A percentile compares a stretch with the other conserved stretches of the same genome.
phyloP scores from a whole-genome alignment of 1,140 invertebrate species.

The Pseudachorutes palmiensis region DNA sequence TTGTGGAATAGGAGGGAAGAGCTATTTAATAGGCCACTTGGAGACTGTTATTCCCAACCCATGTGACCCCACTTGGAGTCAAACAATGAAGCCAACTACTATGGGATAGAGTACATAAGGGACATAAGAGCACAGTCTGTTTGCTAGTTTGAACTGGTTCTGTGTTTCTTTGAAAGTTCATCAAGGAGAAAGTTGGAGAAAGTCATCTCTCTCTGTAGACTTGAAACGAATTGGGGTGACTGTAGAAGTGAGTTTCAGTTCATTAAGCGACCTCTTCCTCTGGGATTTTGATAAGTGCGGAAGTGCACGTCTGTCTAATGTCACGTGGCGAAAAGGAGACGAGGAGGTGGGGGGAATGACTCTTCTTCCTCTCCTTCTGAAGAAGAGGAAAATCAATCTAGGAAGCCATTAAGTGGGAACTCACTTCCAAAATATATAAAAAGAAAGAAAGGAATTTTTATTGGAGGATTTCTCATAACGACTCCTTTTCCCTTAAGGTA shows the following conservation, averaged over 20 bases:
- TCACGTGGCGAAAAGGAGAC: neutral
- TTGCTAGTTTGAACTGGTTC: too few relatives aligned
- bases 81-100: too few relatives aligned
- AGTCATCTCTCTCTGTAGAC: neutral
- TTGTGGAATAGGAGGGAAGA: too few relatives aligned
- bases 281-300: neutral
- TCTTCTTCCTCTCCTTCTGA: too few relatives aligned
- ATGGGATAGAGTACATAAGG: too few relatives aligned
- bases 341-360: slow-evolving; percentile 24
- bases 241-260: neutral
- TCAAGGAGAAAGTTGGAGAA: neutral
- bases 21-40: too few relatives aligned
- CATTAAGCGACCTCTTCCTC: slow-evolving; percentile 6
- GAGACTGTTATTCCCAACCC: too few relatives aligned
- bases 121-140: too few relatives aligned
- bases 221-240: neutral
- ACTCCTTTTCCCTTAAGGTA: slow-evolving; percentile 16
- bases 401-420: slow-evolving; percentile 35
- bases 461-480: slow-evolving; percentile 38
- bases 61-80: too few relatives aligned
- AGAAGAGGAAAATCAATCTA: slow-evolving; percentile 39
- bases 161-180: neutral
- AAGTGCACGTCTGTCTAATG: neutral
- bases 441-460: slow-evolving; percentile 33
- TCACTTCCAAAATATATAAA: slow-evolving; percentile 11